Evolutionary conservation across 1,140 invertebrate genomes (phyloP), one percentile per base, ranked within the genome.

Genomic region (Drosophila tropicalis): DNA sequence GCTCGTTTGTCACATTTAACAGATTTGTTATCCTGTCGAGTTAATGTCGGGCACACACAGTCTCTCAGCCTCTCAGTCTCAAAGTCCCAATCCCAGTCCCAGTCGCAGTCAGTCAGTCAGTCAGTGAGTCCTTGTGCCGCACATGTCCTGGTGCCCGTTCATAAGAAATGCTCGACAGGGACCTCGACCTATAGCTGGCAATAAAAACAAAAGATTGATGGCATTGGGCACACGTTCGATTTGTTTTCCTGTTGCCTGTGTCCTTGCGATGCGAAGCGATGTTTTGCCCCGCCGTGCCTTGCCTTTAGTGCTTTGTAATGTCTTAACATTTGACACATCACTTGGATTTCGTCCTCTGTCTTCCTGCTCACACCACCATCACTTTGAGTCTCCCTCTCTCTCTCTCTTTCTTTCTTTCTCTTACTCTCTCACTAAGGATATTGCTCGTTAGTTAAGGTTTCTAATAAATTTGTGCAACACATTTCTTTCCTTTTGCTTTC

Each of bases 11-110:
- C 90, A 91, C 90, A 90, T 91, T 90, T 91, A 91, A 91, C 90
- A 91, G 90, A 91, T 91, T 91, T 91, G 90, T 91, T 91, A 91
- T 91, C 90, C 90, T 91, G 90, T 91, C 90, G 90, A 91, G 90
- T 91, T 91, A 91, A 90, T 90, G 83, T 86, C 83, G 85, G 77
- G 72, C 85, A 76, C 81, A 89, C 84, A 89, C 44, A 51, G 17
- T 22, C 44, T 19, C 17, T 22, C 10, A 51, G 5, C 10, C 17
- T 17, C 4, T 17, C 73, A 71, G 36, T 39, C 36, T 13, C 36
- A 39, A 5, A 29, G 19, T 36, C 39, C 25, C 34, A 65, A 61
- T 34, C 44, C n/a, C 63, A 40, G 58, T 76, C 72, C 41, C 72
- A 76, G 54, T 51, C 44, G 44, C 44, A 51, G 44, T 51, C 44